phyloP scores from a whole-genome alignment of 64 coral and sea anemone genomes.

The Dendronephthya gigantea region DNA sequence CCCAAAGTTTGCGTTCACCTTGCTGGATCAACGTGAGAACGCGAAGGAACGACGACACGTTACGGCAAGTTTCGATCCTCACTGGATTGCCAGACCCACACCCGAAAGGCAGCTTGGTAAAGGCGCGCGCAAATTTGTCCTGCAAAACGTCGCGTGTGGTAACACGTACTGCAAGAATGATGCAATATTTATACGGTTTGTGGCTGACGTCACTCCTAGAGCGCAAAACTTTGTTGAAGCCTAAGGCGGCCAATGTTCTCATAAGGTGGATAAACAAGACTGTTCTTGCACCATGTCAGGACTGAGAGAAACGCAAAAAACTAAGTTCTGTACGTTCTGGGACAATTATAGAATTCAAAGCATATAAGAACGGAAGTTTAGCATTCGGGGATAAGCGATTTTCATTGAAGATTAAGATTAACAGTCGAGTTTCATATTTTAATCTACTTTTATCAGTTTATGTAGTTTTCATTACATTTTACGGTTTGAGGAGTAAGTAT shows the following conservation, averaged over 20 bases:
- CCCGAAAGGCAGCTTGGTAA: conserved; percentile 86
- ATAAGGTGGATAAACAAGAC: no score
- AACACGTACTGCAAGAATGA: conserved; percentile 76
- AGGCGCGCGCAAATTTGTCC: conserved; percentile 82
- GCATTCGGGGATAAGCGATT: no score
- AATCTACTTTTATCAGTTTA: no score
- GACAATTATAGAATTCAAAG: no score
- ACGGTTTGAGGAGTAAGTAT: no score
- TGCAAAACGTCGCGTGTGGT: conserved; percentile 58
- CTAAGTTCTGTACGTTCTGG: no score
- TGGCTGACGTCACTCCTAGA: background rate
- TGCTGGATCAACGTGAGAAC: conserved; percentile 70
- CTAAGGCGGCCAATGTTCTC: background rate
- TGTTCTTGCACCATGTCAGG: no score
- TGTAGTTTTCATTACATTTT: no score
- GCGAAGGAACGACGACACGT: conserved; percentile 57
- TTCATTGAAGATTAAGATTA: no score
- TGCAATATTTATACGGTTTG: conserved; percentile 46
- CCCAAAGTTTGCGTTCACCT: conserved; percentile 67
- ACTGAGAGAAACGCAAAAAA: no score
- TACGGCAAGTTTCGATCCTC: conserved; percentile 73
- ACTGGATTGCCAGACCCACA: conserved; percentile 60
- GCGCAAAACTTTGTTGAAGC: background rate
- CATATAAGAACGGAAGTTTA: no score
- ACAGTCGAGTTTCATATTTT: no score